These are phyloP conservation scores for Digitonthophagus gazella DNA, from an alignment of 2,888 invertebrate genomes.

Conservation along the genomic window DNA sequence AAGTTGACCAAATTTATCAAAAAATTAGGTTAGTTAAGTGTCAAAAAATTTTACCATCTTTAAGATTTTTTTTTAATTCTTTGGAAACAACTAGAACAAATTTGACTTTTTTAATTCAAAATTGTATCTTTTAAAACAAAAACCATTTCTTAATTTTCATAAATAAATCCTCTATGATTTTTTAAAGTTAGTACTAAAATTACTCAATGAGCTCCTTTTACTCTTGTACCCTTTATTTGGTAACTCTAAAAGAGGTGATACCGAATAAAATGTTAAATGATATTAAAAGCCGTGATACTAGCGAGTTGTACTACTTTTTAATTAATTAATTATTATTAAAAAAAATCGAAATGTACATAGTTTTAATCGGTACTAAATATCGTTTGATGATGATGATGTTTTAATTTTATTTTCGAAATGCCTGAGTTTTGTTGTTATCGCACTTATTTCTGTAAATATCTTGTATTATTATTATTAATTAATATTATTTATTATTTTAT, in stretches of 20 bases:
- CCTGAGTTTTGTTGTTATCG: constrained; percentile 34
- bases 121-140: too few species aligned
- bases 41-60: too few species aligned
- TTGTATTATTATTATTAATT: constrained; percentile 33
- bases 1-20: too few species aligned
- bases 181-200: too few species aligned
- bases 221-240: not conserved
- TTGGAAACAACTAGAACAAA: too few species aligned
- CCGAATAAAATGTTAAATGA: not conserved
- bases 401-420: constrained; percentile 29
- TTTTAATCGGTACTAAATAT: constrained; percentile 25
- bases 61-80: too few species aligned
- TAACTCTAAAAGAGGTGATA: constrained; percentile 4
- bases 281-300: constrained; percentile 21
- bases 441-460: constrained; percentile 39
- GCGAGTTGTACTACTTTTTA: constrained; percentile 26
- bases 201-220: too few species aligned
- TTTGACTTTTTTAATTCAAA: too few species aligned
- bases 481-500: constrained; percentile 23
- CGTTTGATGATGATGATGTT: constrained; percentile 24
- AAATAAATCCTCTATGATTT: too few species aligned
- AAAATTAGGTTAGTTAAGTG: too few species aligned
- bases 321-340: not conserved
- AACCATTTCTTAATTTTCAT: too few species aligned
- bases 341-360: constrained; percentile 22